phyloP scores from a whole-genome alignment of 2,797 vertebrate species.

The Uromys caudimaculatus region DNA sequence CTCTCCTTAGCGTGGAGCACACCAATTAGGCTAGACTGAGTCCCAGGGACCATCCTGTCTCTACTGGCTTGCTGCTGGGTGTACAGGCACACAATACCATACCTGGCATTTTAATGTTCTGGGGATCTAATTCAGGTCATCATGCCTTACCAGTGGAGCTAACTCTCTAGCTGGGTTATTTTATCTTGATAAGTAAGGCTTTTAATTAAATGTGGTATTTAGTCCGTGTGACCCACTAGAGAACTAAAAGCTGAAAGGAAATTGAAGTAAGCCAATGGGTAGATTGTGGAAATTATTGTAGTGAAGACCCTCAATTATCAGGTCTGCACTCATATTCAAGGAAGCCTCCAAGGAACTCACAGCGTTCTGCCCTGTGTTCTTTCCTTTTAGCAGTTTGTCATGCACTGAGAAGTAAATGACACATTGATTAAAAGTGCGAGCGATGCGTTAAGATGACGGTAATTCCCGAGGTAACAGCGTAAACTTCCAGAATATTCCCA shows the following conservation, averaged over 20 bases:
- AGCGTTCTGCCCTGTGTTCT: not conserved
- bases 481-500: not conserved
- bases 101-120: not conserved
- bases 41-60: not conserved
- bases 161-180: not conserved
- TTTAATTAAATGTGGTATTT: slow-evolving; percentile 13
- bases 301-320: not conserved
- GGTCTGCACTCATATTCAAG: not conserved
- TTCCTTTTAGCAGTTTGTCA: not conserved
- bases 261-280: not conserved
- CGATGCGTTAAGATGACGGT: not conserved
- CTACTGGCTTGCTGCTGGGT: not conserved
- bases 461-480: not conserved
- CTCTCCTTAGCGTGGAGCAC: not conserved
- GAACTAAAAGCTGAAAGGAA: not conserved
- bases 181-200: not conserved
- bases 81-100: not conserved
- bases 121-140: not conserved
- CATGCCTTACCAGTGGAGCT: not conserved
- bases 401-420: not conserved
- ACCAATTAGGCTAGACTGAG: not conserved
- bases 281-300: not conserved
- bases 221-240: not conserved
- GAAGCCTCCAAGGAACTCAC: not conserved
- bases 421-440: not conserved